A percentile compares a stretch with the other conserved stretches of the same genome.
Evolutionary conservation across 2,888 invertebrate species (phyloP).

Genomic region (Drosophila mulleri): DNA sequence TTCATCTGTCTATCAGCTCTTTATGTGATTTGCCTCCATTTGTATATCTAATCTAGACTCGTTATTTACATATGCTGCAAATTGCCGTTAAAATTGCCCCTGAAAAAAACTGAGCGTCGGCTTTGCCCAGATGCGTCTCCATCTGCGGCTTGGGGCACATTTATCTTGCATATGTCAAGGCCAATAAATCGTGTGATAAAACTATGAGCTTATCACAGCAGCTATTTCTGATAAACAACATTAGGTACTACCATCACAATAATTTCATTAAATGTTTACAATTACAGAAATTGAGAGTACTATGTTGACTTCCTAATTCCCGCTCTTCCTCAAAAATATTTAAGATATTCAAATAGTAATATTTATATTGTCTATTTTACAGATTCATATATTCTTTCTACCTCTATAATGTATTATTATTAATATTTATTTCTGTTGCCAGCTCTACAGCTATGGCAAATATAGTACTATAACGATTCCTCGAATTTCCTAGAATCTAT

Average conservation of each 20-base stretch:
- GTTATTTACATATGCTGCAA: slow-evolving; percentile 6
- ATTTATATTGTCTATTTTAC: not conserved
- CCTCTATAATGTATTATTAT: not conserved
- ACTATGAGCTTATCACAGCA: slow-evolving; percentile 24
- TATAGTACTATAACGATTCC: not conserved
- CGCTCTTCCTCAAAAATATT: not conserved
- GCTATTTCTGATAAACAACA: not conserved
- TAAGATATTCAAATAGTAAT: not conserved
- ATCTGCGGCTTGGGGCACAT: slow-evolving; percentile 9
- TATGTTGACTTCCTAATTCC: not conserved
- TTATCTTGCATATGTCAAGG: slow-evolving; percentile 14
- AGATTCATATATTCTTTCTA: not conserved
- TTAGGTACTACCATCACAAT: not conserved
- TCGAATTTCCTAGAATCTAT: too few species aligned
- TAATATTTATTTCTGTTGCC: not conserved
- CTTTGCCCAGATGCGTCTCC: not conserved
- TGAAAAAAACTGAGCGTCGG: slow-evolving; percentile 24
- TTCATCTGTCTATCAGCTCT: slow-evolving; percentile 16
- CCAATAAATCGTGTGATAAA: slow-evolving; percentile 2
- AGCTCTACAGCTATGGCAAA: not conserved
- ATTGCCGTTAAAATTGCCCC: slow-evolving; percentile 13
- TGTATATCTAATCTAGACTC: slow-evolving; percentile 45
- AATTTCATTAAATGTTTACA: not conserved
- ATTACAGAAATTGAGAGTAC: not conserved
- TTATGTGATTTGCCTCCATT: slow-evolving; percentile 30